Percentiles rank a stretch among this genome's conserved stretches.
Evolutionary conservation across 1,140 invertebrate species (phyloP).

Genomic region (Plodia interpunctella): DNA sequence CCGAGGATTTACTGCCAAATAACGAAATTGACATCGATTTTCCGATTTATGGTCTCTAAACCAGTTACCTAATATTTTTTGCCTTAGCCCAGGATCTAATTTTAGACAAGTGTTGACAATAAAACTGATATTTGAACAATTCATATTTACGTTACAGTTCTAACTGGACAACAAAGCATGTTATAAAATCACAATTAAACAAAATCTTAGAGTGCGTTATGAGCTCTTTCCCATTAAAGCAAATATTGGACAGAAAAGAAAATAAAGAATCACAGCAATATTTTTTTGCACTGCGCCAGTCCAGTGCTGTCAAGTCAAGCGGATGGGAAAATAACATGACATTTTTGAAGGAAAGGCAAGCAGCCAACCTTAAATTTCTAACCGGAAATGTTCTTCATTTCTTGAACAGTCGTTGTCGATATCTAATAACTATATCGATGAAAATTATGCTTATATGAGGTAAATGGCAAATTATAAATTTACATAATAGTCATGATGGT

Average conservation of each 20-base stretch:
- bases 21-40: constrained; percentile 21
- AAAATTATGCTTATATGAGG: too few relatives aligned
- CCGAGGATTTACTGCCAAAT: constrained; percentile 22
- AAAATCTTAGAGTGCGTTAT: not conserved
- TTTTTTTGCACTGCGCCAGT: not conserved
- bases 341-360: not conserved
- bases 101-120: constrained; percentile 46
- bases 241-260: not conserved
- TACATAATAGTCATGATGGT: too few relatives aligned
- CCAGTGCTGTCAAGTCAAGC: not conserved
- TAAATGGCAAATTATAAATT: too few relatives aligned
- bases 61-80: constrained; percentile 34
- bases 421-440: too few relatives aligned
- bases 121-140: constrained; percentile 49
- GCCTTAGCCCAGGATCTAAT: constrained; percentile 37
- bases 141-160: constrained; percentile 46
- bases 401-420: too few relatives aligned
- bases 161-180: constrained; percentile 30
- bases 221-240: not conserved
- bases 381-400: not conserved
- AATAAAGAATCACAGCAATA: not conserved
- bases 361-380: not conserved
- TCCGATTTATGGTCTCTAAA: constrained; percentile 25
- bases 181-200: constrained; percentile 52
- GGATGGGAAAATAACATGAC: not conserved